These are phyloP conservation scores for Charanyca ferruginea DNA, from an alignment of 2,888 invertebrate genomes.

Conservation along the genomic window DNA sequence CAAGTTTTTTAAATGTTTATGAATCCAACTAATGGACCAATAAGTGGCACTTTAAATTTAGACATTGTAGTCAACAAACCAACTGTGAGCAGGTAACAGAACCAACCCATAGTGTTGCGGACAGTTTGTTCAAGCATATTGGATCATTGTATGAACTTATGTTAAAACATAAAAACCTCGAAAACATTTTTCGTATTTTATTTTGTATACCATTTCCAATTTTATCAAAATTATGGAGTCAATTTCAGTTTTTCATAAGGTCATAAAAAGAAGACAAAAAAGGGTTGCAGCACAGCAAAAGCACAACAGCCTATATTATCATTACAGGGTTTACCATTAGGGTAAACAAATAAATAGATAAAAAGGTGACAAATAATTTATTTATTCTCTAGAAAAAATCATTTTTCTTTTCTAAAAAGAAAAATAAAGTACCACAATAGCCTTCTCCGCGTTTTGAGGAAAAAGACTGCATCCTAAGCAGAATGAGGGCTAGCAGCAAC, in stretches of 20 bases:
- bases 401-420: too few relatives aligned
- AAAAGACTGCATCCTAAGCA: too few relatives aligned
- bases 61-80: constrained; percentile 73
- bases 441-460: too few relatives aligned
- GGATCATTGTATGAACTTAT: constrained; percentile 90
- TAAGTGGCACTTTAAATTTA: constrained; percentile 79
- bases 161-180: constrained; percentile 88
- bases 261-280: too few relatives aligned
- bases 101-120: constrained; percentile 78
- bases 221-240: not conserved
- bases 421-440: too few relatives aligned
- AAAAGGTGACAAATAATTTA: too few relatives aligned
- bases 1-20: constrained; percentile 78
- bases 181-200: constrained; percentile 80
- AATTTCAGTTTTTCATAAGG: not conserved
- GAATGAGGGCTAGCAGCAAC: too few relatives aligned
- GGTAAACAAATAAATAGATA: too few relatives aligned
- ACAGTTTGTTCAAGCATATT: constrained; percentile 87
- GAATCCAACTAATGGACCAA: constrained; percentile 89
- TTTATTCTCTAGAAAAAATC: too few relatives aligned
- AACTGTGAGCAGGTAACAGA: constrained; percentile 74
- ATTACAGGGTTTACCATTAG: too few relatives aligned
- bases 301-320: too few relatives aligned
- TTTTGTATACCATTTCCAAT: constrained; percentile 60
- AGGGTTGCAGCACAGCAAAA: too few relatives aligned